Evolutionary conservation across 1,140 invertebrate genomes (phyloP).

Genomic region (Macrobrachium rosenbergii): DNA sequence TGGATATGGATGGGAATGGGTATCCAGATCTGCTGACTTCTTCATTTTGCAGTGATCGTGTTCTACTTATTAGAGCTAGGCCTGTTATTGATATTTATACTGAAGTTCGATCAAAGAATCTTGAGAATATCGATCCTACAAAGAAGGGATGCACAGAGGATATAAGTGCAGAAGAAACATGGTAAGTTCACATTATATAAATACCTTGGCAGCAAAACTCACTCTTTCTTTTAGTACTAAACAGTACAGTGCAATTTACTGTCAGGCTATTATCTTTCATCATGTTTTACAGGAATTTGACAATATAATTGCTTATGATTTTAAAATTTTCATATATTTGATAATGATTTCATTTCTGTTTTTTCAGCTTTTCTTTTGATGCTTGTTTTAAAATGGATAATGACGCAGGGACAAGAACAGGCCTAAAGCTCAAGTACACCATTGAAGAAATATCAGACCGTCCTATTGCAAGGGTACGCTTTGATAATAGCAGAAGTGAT

Average conservation of each 20-base stretch:
- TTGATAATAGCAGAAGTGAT: constrained; percentile 72
- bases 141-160: constrained; percentile 80
- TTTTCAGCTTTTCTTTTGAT: constrained; percentile 84
- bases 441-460: constrained; percentile 89
- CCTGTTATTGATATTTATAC: constrained; percentile 88
- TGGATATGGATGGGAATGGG: constrained; percentile 91
- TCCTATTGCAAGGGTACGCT: constrained; percentile 87
- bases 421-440: constrained; percentile 78
- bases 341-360: constrained; percentile 37
- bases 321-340: neutral
- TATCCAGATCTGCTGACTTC: constrained; percentile 93
- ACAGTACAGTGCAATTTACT: no score
- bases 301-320: neutral
- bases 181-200: constrained; percentile 71
- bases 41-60: constrained; percentile 84
- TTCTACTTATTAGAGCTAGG: constrained; percentile 81
- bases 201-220: no score
- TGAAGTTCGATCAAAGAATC: constrained; percentile 75
- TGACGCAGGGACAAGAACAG: constrained; percentile 73
- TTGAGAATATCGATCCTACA: constrained; percentile 85
- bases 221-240: no score
- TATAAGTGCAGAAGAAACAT: constrained; percentile 79
- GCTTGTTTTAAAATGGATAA: constrained; percentile 86
- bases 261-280: no score
- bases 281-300: no score